Percentiles rank a stretch among this genome's conserved stretches.
Conservation (phyloP, 2,888 invertebrate genomes). For the Meta bourneti region DNA sequence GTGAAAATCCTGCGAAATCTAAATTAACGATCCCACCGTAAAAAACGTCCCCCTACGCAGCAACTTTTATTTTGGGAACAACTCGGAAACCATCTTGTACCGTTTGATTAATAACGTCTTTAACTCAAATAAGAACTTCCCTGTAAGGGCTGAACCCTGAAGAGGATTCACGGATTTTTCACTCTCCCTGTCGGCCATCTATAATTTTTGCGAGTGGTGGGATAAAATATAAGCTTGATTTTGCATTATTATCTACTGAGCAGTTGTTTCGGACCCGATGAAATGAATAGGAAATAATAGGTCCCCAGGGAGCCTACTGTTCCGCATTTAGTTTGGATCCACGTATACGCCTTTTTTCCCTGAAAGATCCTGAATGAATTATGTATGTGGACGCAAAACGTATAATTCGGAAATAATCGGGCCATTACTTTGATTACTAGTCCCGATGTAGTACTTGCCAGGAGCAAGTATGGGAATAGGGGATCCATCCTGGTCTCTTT, state of each 20-base stretch:
- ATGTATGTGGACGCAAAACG: slow-evolving; percentile 65
- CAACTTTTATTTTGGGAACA: neutral
- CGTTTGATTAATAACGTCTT: slow-evolving; percentile 30
- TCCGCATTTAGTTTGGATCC: slow-evolving; percentile 31
- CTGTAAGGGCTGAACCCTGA: neutral
- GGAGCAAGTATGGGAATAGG: slow-evolving; percentile 48
- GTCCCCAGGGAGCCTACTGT: slow-evolving; percentile 51
- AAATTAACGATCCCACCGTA: neutral
- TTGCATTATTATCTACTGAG: slow-evolving; percentile 53
- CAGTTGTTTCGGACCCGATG: slow-evolving; percentile 44
- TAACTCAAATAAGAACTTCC: slow-evolving; percentile 22
- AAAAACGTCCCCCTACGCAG: neutral
- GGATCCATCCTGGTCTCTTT: slow-evolving; percentile 25
- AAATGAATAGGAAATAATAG: slow-evolving; percentile 67
- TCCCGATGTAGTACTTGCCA: slow-evolving; percentile 59
- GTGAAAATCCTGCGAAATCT: neutral
- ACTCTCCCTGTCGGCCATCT: slow-evolving; percentile 19
- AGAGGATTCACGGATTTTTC: slow-evolving; percentile 27
- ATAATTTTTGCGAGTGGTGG: slow-evolving; percentile 36
- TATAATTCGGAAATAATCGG: slow-evolving; percentile 71
- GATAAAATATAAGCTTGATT: slow-evolving; percentile 62
- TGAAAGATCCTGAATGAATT: slow-evolving; percentile 60
- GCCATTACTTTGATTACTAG: slow-evolving; percentile 74
- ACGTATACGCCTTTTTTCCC: slow-evolving; percentile 44
- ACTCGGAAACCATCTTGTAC: neutral